A percentile compares a stretch with the other conserved stretches of the same genome.
These are phyloP conservation scores for Drusus annulatus DNA, from an alignment of 1,140 invertebrate genomes.

Conservation along the genomic window DNA sequence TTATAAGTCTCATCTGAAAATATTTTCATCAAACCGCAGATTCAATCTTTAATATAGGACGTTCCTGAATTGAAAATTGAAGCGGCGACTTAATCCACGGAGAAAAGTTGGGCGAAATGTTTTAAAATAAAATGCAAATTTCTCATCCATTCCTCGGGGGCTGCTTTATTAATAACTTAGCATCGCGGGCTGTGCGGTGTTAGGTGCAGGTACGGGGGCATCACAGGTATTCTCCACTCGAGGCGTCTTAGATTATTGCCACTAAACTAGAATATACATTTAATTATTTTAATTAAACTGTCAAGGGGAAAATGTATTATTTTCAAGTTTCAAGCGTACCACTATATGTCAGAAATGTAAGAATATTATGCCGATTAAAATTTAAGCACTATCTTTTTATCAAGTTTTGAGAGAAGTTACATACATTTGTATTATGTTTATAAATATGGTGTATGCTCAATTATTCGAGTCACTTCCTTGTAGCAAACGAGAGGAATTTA, in stretches of 20 bases:
- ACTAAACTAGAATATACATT: background rate
- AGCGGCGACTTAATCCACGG: background rate
- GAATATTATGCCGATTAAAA: no score
- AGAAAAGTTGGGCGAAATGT: background rate
- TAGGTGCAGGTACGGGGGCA: background rate
- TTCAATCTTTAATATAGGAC: slow-evolving; percentile 14
- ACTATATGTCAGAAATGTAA: no score
- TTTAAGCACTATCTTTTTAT: no score
- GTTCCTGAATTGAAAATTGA: slow-evolving; percentile 17
- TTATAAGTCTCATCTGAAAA: background rate
- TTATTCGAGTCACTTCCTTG: no score
- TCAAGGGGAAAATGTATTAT: no score
- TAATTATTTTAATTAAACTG: no score
- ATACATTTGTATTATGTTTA: no score
- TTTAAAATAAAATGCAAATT: slow-evolving; percentile 20
- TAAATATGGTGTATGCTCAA: no score
- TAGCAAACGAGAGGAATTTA: no score
- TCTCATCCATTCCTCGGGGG: slow-evolving; percentile 17
- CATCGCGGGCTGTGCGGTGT: background rate
- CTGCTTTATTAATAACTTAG: slow-evolving; percentile 25
- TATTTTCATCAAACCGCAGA: slow-evolving; percentile 13
- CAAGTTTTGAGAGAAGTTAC: no score
- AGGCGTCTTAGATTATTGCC: background rate
- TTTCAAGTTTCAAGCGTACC: no score
- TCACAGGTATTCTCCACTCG: background rate